Evolutionary conservation across 2,113 vertebrate genomes (phyloP).

Genomic region (Aegithalos caudatus): DNA sequence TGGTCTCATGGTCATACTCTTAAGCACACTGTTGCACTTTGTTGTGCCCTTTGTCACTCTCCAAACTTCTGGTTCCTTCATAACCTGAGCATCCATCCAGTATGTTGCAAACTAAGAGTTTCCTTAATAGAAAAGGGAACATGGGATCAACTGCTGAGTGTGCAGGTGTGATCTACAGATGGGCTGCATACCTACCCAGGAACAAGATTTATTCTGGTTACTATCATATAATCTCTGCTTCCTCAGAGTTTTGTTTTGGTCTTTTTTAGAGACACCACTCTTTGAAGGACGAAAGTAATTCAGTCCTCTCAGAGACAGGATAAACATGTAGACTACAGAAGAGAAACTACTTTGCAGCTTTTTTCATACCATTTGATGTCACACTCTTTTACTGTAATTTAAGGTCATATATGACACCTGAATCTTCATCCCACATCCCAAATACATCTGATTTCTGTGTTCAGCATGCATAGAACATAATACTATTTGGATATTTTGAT

Average conservation of each 20-base stretch:
- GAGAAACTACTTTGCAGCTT: background rate
- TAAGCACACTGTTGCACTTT: background rate
- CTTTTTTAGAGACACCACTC: background rate
- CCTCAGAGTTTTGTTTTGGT: background rate
- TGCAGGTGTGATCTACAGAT: background rate
- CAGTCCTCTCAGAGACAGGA: background rate
- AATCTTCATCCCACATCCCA: background rate
- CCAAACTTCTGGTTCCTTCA: background rate
- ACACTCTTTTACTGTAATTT: background rate
- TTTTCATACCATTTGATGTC: background rate
- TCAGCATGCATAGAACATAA: background rate
- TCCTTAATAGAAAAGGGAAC: background rate
- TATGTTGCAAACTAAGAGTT: background rate
- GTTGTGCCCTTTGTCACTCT: background rate
- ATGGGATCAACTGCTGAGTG: background rate
- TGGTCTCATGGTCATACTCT: fast-evolving
- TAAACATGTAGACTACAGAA: background rate
- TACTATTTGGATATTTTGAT: background rate
- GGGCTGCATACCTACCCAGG: background rate
- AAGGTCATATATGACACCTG: background rate
- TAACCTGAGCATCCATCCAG: fast-evolving
- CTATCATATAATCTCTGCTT: background rate
- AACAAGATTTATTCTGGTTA: background rate
- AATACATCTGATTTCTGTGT: background rate
- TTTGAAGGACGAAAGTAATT: background rate